Evolutionary conservation across 2,113 vertebrate species (phyloP), one percentile per base, ranked within the genome.

Genomic region (Colistium nudipinnis): DNA sequence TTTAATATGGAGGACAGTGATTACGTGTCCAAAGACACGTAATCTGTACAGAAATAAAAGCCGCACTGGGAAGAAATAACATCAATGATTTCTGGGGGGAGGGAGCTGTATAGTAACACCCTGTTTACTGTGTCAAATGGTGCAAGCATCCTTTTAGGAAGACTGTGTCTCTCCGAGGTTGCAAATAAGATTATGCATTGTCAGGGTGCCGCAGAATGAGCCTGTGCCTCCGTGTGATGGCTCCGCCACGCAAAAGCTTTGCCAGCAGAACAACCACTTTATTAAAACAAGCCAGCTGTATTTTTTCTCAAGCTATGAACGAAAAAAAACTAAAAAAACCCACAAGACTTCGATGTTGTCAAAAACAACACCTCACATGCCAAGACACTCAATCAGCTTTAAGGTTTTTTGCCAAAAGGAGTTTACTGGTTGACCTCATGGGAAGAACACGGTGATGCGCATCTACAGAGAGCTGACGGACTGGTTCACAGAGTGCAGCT

Each of bases 371-470:
- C 31, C 52, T 48, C 47, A 66, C 82, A 85, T 87, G 92, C 90
- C 92, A 91, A 72, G 92, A 93, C 93, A 93, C 82, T 90, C 92
- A 94, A 93, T 94, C 93, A 94, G 92, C 91, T 62, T 71, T 61
- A 57, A 25, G n/a, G n/a, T n/a, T 10, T n/a, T 79, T 80, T 55
- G 14, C 5, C 11, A 38, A 48, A 60, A 12, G 10, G 2, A 13
- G 69, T 60, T 73, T 70, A 17, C 53, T 78, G 48, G 4, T 31
- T 5, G 60, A 68, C 65, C 51, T 87, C 51, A 65, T 4, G 20
- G 47, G 60, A 73, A 57, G 74, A 61, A 76, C 55, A 76, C 61
- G 64, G 63, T n/a, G 31, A 7, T 36, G 61, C 39, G n/a, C 6
- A 22, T 44, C 22, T 35, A n/a, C 16, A 54, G 47, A 4, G 60